These are phyloP conservation scores for Trisateles emortualis DNA, from an alignment of 2,888 invertebrate genomes.

Conservation along the genomic window DNA sequence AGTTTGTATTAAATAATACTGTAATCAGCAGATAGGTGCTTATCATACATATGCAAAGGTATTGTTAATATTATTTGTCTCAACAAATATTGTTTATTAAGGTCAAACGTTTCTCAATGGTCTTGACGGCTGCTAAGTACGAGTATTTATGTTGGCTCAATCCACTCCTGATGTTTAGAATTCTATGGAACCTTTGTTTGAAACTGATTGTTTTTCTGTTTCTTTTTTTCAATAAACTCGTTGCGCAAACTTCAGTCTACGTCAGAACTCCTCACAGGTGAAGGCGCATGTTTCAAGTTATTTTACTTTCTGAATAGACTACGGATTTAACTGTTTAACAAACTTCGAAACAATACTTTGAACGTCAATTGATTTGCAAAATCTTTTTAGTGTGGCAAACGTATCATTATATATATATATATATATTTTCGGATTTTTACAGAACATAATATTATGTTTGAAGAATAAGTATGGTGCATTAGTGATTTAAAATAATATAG, in stretches of 20 bases:
- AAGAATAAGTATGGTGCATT: conserved; percentile 36
- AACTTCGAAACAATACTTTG: conserved; percentile 48
- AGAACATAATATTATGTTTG: conserved; percentile 35
- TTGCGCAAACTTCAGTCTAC: conserved; percentile 43
- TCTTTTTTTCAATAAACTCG: conserved; percentile 25
- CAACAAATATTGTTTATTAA: not conserved
- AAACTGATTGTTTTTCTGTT: conserved; percentile 6
- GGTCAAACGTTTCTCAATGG: not conserved
- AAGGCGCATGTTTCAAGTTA: conserved; percentile 38
- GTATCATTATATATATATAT: conserved; percentile 50
- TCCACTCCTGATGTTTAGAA: not conserved
- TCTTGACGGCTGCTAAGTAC: not conserved
- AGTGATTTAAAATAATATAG: conserved; percentile 32
- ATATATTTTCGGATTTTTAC: conserved; percentile 31
- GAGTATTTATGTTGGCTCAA: not conserved
- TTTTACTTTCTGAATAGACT: conserved; percentile 34
- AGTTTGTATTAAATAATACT: too few relatives aligned
- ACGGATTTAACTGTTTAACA: conserved; percentile 35
- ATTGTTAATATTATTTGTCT: too few relatives aligned
- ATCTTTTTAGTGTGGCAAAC: conserved; percentile 50
- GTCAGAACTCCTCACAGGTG: conserved; percentile 37
- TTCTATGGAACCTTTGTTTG: not conserved
- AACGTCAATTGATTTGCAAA: conserved; percentile 45
- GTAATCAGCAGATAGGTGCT: too few relatives aligned
- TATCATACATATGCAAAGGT: too few relatives aligned